Evolutionary conservation across 2,797 vertebrate genomes (phyloP), one percentile per base, ranked within the genome.

Genomic region (Peromyscus nudipes): DNA sequence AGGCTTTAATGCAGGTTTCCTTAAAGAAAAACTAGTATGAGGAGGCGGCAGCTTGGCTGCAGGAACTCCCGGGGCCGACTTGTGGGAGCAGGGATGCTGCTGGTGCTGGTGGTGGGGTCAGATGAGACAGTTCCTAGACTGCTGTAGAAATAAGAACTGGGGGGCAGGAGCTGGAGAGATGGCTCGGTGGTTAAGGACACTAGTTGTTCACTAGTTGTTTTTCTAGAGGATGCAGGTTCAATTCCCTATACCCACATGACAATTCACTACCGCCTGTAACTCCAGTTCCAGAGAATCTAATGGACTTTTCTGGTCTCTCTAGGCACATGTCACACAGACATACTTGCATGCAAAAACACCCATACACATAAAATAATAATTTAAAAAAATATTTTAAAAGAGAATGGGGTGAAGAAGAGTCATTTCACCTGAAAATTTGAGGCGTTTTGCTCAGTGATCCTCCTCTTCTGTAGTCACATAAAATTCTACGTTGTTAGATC

Each of bases 391-490:
- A 0, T 79, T 34, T 67, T 27, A 64, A 64, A 67, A 64, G 34
- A 31, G 65, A 67, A 31, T 12, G 62, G 12, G 37, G 27, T 16
- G 23, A n/a, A 85, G 52, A 80, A 76, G 21, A 46, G 60, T 34
- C 43, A 65, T 19, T 73, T 37, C 71, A 75, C 77, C 9, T 55
- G 43, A 25, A 93, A 52, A 13, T 7, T 31, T 46, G 31, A 34
- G 89, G 37, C 57, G 60, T 96, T 96, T 89, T 96, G 25, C 43
- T 96, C 86, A 90, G 49, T 92, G 77, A 49, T 43, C 17, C 31
- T 14, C 31, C 60, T 14, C 43, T 29, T 94, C 76, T 88, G 49
- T 49, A 88, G 29, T 14, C n/a, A 49, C 31, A 23, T 34, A 71
- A 92, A 90, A 93, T 14, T 37, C 14, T 71, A 27, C 34, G 85